Base-by-base conservation (phyloP, 1,140 invertebrate genomes). In the Eurosta solidaginis region DNA sequence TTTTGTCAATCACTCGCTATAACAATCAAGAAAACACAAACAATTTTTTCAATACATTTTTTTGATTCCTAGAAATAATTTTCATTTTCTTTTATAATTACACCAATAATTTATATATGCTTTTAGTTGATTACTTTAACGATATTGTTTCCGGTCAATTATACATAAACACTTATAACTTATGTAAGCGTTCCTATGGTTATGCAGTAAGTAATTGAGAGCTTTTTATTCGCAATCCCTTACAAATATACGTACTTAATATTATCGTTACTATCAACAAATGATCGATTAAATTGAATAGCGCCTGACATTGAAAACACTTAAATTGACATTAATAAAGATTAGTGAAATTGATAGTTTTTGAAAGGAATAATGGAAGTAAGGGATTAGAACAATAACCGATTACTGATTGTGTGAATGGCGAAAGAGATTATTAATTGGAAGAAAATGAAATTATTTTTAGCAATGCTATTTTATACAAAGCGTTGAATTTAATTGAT, bases 271-370 rank as follows among this genome's bases (percentile, higher is more conserved):
- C n/a, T n/a, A n/a, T n/a, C n/a, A n/a, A n/a, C n/a, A n/a, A 59
- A 59, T 36, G 54, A 59, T 33, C 22, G 25, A 25, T 25, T 29
- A 59, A 59, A 36, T 59, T 59, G 33, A 59, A 59, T 59, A 59
- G 29, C 29, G 27, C 54, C 27, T 33, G 9, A 12, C 14, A 33
- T n/a, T 33, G 54, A n/a, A 36, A 33, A 29, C 54, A 59, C 29
- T 59, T 59, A 59, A 59, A 59, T 59, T 59, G 54, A 36, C 54
- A 59, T 59, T 59, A 33, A 33, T 33, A 59, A 5, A 59, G 54
- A 59, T 59, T n/a, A 59, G 29, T 29, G 27, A 33, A 59, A 59
- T 36, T 36, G 54, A 59, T 59, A 59, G 54, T 29, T 14, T 25
- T 36, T 27, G 25, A 14, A 33, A 22, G 14, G 14, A 59, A 59